Percentiles rank a stretch among this genome's conserved stretches.
phyloP scores from a whole-genome alignment of 2,888 invertebrate genomes.

The Dromius quadrimaculatus region DNA sequence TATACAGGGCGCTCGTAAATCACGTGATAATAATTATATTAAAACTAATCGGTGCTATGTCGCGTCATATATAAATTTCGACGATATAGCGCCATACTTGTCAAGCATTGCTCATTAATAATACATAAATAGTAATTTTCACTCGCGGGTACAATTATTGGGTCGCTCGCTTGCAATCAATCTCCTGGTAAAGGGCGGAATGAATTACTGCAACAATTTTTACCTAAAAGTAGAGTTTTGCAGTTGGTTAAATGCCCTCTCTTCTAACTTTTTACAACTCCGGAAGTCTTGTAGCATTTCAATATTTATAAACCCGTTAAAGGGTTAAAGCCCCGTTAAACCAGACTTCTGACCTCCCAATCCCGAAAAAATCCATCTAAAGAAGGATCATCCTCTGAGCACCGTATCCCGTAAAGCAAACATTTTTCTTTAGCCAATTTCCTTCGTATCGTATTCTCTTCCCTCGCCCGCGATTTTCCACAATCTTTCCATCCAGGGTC shows the following conservation, averaged over 20 bases:
- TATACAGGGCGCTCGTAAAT: constrained; percentile 43
- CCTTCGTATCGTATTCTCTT: constrained; percentile 52
- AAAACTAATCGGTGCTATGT: constrained; percentile 45
- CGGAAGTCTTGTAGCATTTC: no score
- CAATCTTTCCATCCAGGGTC: constrained; percentile 12
- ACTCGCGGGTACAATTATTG: constrained; percentile 51
- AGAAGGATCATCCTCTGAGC: constrained; percentile 27
- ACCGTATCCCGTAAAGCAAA: constrained; percentile 33
- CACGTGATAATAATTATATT: constrained; percentile 48
- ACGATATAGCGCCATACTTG: constrained; percentile 26
- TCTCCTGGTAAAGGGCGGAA: neutral
- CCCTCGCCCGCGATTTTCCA: neutral
- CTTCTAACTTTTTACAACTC: no score
- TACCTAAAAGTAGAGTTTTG: no score
- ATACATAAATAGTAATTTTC: constrained; percentile 52
- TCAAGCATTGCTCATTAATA: constrained; percentile 48
- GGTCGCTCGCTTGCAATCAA: constrained; percentile 42
- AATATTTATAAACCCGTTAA: neutral
- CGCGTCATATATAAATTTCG: constrained; percentile 32
- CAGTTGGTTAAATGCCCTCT: no score
- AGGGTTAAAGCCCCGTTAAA: neutral
- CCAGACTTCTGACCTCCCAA: neutral
- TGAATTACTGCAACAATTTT: no score
- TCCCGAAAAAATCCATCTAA: constrained; percentile 34
- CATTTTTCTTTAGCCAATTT: constrained; percentile 62